Conservation (phyloP, 2,113 vertebrate species). For the Telmatochromis sp. region DNA sequence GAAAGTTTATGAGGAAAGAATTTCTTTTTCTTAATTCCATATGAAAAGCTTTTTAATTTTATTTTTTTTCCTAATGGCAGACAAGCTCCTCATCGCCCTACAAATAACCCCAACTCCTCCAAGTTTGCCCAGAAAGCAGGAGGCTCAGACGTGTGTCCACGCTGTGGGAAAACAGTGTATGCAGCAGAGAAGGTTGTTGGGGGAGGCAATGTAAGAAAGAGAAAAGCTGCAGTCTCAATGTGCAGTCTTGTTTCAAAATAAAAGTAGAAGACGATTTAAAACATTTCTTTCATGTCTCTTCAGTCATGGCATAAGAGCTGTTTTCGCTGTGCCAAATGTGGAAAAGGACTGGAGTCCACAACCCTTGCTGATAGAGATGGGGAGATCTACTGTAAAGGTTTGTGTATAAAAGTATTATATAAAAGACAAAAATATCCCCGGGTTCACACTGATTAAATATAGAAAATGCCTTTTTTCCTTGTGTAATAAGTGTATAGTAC, state of each 20-base stretch:
- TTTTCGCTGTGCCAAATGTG: conserved; percentile 94
- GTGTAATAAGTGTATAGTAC: not conserved
- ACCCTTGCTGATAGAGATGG: conserved; percentile 92
- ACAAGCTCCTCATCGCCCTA: conserved; percentile 71
- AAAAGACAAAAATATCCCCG: fast-evolving
- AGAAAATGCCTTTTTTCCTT: not conserved
- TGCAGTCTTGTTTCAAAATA: not conserved
- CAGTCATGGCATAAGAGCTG: conserved; percentile 95
- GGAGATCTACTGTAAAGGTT: conserved; percentile 97
- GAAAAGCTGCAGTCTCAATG: not conserved
- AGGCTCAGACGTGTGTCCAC: conserved; percentile 81
- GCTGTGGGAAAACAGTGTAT: conserved; percentile 84
- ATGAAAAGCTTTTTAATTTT: not conserved
- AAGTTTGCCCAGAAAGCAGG: conserved; percentile 83
- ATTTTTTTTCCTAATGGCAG: conserved; percentile 1
- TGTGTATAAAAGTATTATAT: not conserved
- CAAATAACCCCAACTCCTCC: conserved; percentile 81
- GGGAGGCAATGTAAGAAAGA: conserved; percentile 83
- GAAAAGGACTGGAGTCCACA: conserved; percentile 94
- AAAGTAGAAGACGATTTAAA: fast-evolving
- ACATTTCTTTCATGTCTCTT: not conserved
- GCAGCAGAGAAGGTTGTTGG: conserved; percentile 93
- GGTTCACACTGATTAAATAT: not conserved
- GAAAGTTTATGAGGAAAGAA: too few relatives aligned
- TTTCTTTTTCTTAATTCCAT: not conserved